These are phyloP conservation scores for Romanomermis culicivorax DNA, from an alignment of 2,888 invertebrate species.

Conservation along the genomic window DNA sequence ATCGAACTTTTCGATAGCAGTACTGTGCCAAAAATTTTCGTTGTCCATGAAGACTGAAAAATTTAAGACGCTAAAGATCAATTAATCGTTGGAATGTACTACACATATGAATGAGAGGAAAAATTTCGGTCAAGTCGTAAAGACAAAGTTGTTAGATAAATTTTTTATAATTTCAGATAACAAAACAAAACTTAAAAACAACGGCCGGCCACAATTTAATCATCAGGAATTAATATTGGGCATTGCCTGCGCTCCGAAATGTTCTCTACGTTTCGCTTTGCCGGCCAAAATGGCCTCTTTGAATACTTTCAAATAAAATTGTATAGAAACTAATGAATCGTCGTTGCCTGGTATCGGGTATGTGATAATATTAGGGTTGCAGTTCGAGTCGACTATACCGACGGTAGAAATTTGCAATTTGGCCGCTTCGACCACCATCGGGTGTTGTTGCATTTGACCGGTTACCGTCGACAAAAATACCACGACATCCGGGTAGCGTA, in stretches of 20 bases:
- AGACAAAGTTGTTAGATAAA: too few species aligned
- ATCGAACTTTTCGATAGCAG: background rate
- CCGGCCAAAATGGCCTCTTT: slow-evolving; percentile 52
- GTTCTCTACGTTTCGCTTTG: background rate
- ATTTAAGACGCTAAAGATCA: too few species aligned
- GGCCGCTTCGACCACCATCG: slow-evolving; percentile 57
- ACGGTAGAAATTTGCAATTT: slow-evolving; percentile 75
- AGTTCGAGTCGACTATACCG: slow-evolving; percentile 73
- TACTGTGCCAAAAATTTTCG: background rate
- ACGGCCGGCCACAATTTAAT: too few species aligned
- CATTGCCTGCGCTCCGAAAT: background rate
- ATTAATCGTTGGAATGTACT: too few species aligned
- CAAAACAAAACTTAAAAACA: too few species aligned
- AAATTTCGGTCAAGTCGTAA: too few species aligned
- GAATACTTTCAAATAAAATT: slow-evolving; percentile 73
- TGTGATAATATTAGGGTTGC: slow-evolving; percentile 74
- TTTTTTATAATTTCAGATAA: too few species aligned
- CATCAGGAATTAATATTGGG: background rate
- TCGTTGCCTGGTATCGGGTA: slow-evolving; percentile 97
- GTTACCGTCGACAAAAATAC: slow-evolving; percentile 58
- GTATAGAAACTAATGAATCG: slow-evolving; percentile 55
- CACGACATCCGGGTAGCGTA: slow-evolving; percentile 74
- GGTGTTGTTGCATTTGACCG: slow-evolving; percentile 41
- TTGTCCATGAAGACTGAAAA: too few species aligned
- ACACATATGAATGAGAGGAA: too few species aligned